Evolutionary conservation across 2,888 invertebrate species (phyloP), one percentile per base, ranked within the genome.

Genomic region (Perithous albicinctus): DNA sequence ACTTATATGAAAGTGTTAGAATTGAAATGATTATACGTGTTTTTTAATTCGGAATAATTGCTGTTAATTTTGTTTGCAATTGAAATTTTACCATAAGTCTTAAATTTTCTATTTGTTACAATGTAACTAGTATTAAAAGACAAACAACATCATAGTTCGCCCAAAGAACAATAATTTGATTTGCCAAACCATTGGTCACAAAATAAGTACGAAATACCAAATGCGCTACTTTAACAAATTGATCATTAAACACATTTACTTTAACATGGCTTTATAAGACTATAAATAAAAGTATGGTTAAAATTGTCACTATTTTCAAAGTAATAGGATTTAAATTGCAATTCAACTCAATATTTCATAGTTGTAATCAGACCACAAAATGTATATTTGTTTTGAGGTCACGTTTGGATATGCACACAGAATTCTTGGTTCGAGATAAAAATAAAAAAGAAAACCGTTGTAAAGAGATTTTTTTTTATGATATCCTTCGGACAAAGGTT

Each of bases 401-500:
- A 26, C 51, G 15, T 51, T 41, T 12, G 2, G 64, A 56, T 23
- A 20, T 20, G 32, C 8, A 1, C 63, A 10, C 41, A n/a, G 32
- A 10, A 63, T 41, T 38, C 6, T 63, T 38, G 12, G 8, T 41
- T 63, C 54, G 43, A 46, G 51, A 69, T 48, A 72, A 59, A 18
- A 29, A 73, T 29, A 51, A 66, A 51, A 48, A 51, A 35, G 26
- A 66, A 64, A 48, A 72, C 32, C 15, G 38, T 66, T 72, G 46
- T 66, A 18, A 38, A 61, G 64, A 23, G 54, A 56, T 66, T 66
- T 73, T 80, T 77, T 38, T 38, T 41, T n/a, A 2, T 32, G 12
- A 23, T 66, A 43, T n/a, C 67, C 72, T 51, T 38, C 43, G 74
- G 74, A 72, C 78, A 75, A 78, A 82, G 82, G 78, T 82, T 82